Percentiles rank a stretch among this genome's conserved stretches.
phyloP scores from a whole-genome alignment of 2,113 vertebrate species.

The Antennarius striatus region DNA sequence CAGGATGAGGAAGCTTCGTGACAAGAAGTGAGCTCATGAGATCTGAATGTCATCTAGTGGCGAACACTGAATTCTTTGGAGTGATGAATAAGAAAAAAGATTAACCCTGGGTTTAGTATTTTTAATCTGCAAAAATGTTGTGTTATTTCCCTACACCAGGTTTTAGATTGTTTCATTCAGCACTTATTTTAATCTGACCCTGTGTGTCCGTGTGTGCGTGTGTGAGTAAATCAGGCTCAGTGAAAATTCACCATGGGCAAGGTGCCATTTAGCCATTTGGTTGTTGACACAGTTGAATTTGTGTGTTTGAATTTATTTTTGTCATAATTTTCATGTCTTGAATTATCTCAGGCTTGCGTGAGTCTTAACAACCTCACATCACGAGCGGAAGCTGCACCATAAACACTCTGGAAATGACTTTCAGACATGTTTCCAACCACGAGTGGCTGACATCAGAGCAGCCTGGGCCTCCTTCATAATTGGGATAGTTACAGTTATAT shows the following conservation, averaged over 20 bases:
- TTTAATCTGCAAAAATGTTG: conserved; percentile 37
- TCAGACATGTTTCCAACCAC: conserved; percentile 56
- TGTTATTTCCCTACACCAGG: conserved; percentile 38
- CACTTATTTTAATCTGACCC: not conserved
- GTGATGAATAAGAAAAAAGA: conserved; percentile 5
- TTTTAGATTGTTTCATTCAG: conserved; percentile 50
- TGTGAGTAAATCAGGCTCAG: conserved; percentile 44
- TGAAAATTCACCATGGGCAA: conserved; percentile 51
- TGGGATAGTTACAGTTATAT: conserved; percentile 59
- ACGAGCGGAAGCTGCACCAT: conserved; percentile 48
- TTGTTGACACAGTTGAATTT: conserved; percentile 2
- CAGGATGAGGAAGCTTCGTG: conserved; percentile 50
- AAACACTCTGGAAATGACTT: conserved; percentile 67
- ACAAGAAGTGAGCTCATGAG: conserved; percentile 72
- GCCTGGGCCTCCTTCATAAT: conserved; percentile 52
- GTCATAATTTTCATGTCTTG: conserved; percentile 4
- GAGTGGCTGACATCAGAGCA: conserved; percentile 48
- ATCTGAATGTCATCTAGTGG: conserved; percentile 71
- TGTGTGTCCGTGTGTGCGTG: conserved; percentile 40
- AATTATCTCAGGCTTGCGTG: conserved; percentile 16
- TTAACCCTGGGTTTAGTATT: conserved; percentile 42
- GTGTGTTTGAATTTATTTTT: not conserved
- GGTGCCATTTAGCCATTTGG: conserved; percentile 21
- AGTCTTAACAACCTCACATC: conserved; percentile 27
- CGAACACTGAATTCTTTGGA: conserved; percentile 48